These are phyloP conservation scores for Chaenocephalus aceratus DNA, from an alignment of 2,113 vertebrate species.

Conservation along the genomic window DNA sequence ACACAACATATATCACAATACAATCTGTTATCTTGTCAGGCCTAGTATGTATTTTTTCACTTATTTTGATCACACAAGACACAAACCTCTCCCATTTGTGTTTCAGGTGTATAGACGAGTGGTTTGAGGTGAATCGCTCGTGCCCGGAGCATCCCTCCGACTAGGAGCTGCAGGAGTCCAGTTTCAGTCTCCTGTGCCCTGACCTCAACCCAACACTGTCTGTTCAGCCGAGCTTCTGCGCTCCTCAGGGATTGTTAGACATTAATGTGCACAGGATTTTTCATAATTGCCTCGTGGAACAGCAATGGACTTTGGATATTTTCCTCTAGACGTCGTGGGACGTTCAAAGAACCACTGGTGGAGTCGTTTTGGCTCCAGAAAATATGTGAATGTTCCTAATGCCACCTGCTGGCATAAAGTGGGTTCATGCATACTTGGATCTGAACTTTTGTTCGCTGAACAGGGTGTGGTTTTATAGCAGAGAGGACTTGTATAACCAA, in stretches of 20 bases:
- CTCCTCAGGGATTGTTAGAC: slow-evolving; percentile 75
- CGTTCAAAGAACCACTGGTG: slow-evolving; percentile 52
- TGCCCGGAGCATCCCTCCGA: slow-evolving; percentile 97
- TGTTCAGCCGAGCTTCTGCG: slow-evolving; percentile 49
- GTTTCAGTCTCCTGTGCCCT: slow-evolving; percentile 25
- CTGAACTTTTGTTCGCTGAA: slow-evolving; percentile 16
- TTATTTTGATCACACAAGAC: neutral
- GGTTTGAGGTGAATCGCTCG: slow-evolving; percentile 98
- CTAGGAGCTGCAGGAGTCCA: slow-evolving; percentile 76
- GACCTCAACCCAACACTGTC: slow-evolving; percentile 64
- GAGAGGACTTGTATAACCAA: slow-evolving; percentile 35
- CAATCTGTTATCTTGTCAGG: too few relatives aligned
- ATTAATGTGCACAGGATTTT: slow-evolving; percentile 44
- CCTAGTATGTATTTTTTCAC: neutral
- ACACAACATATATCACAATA: too few relatives aligned
- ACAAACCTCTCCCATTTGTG: neutral
- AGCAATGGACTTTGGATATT: slow-evolving; percentile 26
- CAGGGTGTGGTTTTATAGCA: slow-evolving; percentile 29
- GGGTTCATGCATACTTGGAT: slow-evolving; percentile 20
- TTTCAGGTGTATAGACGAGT: slow-evolving; percentile 96
- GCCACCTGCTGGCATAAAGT: slow-evolving; percentile 54
- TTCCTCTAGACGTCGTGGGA: slow-evolving; percentile 7
- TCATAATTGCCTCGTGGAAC: slow-evolving; percentile 44
- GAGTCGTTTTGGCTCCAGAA: slow-evolving; percentile 44
- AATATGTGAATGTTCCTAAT: slow-evolving; percentile 57